A percentile compares a stretch with the other conserved stretches of the same genome.
Conservation (phyloP, 2,797 vertebrate genomes). For the Bovichtus variegatus region DNA sequence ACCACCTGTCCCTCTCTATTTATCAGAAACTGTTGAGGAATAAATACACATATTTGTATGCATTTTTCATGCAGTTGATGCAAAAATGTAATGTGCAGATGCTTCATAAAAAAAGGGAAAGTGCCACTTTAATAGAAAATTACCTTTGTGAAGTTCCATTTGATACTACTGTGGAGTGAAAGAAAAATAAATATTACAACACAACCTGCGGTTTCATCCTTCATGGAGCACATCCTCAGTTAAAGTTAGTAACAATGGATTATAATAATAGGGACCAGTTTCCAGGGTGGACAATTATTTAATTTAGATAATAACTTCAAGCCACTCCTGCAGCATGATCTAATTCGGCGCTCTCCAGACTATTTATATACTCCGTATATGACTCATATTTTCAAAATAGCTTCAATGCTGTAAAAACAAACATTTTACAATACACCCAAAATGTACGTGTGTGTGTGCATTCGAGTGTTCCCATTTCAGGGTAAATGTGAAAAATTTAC, state of each 20-base stretch:
- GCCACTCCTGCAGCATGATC: neutral
- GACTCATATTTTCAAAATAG: neutral
- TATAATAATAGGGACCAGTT: neutral
- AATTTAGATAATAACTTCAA: neutral
- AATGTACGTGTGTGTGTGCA: too few relatives aligned
- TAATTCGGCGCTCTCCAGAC: neutral
- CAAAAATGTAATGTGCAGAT: neutral
- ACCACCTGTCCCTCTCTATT: constrained; percentile 90
- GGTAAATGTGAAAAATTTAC: neutral
- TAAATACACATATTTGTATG: neutral
- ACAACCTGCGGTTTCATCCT: neutral
- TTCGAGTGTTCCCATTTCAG: neutral
- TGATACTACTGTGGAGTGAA: constrained; percentile 85
- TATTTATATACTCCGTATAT: neutral
- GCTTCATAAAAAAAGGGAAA: fast-evolving
- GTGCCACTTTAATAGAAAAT: neutral
- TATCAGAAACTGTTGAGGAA: constrained; percentile 92
- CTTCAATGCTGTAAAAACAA: neutral
- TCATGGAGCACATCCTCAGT: neutral
- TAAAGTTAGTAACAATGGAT: neutral
- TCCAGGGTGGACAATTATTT: neutral
- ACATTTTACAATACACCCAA: neutral
- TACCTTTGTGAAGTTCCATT: constrained; percentile 99
- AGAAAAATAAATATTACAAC: neutral
- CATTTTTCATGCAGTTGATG: neutral